Percentiles rank a stretch among this genome's conserved stretches.
Evolutionary conservation across 2,888 invertebrate species (phyloP).

Genomic region (Zygaena filipendulae): DNA sequence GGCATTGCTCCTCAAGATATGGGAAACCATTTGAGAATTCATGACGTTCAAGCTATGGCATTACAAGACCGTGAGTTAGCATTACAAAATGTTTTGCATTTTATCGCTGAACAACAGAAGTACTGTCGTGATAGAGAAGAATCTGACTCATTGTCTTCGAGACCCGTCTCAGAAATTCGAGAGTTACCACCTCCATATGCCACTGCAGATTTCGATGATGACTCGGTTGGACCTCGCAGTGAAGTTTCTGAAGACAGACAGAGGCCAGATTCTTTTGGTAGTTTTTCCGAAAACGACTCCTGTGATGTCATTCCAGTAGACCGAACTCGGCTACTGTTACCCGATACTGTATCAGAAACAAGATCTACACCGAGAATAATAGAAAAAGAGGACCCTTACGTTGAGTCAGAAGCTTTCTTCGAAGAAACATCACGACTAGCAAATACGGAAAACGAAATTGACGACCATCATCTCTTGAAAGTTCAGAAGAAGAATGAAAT

Average conservation of each 20-base stretch:
- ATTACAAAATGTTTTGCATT: slow-evolving; percentile 77
- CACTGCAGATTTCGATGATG: slow-evolving; percentile 56
- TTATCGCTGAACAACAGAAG: slow-evolving; percentile 81
- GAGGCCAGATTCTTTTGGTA: slow-evolving; percentile 56
- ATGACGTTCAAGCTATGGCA: slow-evolving; percentile 55
- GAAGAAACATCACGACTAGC: slow-evolving; percentile 44
- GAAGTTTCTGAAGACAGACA: slow-evolving; percentile 57
- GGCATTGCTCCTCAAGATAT: slow-evolving; percentile 69
- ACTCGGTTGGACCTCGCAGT: slow-evolving; percentile 55
- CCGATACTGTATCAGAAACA: slow-evolving; percentile 56
- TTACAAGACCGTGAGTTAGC: slow-evolving; percentile 75
- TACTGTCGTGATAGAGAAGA: slow-evolving; percentile 72
- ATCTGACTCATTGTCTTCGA: slow-evolving; percentile 65
- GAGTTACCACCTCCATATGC: slow-evolving; percentile 65
- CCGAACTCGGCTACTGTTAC: slow-evolving; percentile 37
- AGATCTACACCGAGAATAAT: slow-evolving; percentile 55
- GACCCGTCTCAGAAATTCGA: slow-evolving; percentile 67
- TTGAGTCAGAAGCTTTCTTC: slow-evolving; percentile 50
- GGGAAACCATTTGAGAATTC: slow-evolving; percentile 48
- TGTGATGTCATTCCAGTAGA: slow-evolving; percentile 47
- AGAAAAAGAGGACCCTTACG: slow-evolving; percentile 56
- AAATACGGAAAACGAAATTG: slow-evolving; percentile 53
- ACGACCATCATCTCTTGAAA: slow-evolving; percentile 48
- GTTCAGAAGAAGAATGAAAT: slow-evolving; percentile 61
- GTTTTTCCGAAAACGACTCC: slow-evolving; percentile 61